Base-by-base conservation (phyloP, 1,140 invertebrate genomes). In the Gryon sp. region DNA sequence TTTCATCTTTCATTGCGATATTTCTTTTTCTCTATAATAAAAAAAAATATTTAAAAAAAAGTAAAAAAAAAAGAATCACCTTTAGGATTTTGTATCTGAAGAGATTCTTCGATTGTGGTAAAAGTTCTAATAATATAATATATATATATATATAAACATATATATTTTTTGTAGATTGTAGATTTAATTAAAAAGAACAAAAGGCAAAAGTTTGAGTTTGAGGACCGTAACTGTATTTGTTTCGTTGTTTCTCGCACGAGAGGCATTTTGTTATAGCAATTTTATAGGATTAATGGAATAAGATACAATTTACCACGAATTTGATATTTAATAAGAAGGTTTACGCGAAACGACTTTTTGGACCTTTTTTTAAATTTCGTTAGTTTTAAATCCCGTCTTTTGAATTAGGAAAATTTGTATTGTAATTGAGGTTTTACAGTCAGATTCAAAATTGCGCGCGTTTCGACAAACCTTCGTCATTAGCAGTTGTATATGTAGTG, bases 1-100 rank as follows among this genome's bases (percentile, higher is more conserved):
- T 30, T 28, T 12, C 41, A 38, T 72, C 63, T 76, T 73, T 48
- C 74, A 74, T 73, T 65, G 73, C 62, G 68, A 79, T 69, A 68
- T 69, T 66, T 53, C 2, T 3, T 24, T 20, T 68, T 14, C 68
- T 14, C 45, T 62, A n/a, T n/a, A n/a, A n/a, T n/a, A n/a, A n/a
- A n/a, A n/a, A n/a, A n/a, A n/a, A n/a, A n/a, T n/a, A n/a, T n/a
- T n/a, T n/a, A n/a, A n/a, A n/a, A n/a, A n/a, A n/a, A n/a, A n/a
- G n/a, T n/a, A n/a, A n/a, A 20, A 53, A 41, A 59, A 57, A 40
- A 73, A 72, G 57, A 69, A 76, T 69, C 48, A n/a, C 38, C 68
- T 59, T 74, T n/a, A 12, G 53, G 24, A 28, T 1, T 32, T 1
- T 20, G 0, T 0, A 53, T 41, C 38, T n/a, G 50, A 70, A 70